Evolutionary conservation across 2,797 vertebrate species (phyloP), one percentile per base, ranked within the genome.

Genomic region (Clamator glandarius): DNA sequence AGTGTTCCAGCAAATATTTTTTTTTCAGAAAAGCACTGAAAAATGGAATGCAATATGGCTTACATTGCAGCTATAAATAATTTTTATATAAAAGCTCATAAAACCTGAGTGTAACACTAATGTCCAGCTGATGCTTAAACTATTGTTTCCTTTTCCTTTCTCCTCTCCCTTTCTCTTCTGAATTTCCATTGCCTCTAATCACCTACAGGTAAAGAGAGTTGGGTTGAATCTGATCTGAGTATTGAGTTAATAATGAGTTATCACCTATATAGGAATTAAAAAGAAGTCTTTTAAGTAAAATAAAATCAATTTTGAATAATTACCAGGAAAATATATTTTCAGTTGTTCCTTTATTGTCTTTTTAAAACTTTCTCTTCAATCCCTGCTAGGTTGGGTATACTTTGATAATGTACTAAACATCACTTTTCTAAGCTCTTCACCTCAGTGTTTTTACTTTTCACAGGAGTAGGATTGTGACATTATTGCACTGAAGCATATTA

Each of bases 21-120:
- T 95, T 95, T 96, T 96, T 96, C 94, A 87, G 96, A 84, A 87
- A 87, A 93, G 39, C 90, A 70, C 96, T 96, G 96, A 95, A 96
- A 93, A 85, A 94, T 95, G 61, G 93, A 95, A 93, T 96, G 96
- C 46, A 48, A 54, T 92, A 89, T 88, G 81, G 87, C 95, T 97
- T 95, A 92, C 74, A 42, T 90, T 89, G 88, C 89, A 92, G 90
- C 94, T 92, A 75, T 92, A 92, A 93, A 92, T 84, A 89, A 75
- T 93, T 87, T 93, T 78, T 63, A 44, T 93, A 75, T 63, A 95
- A 90, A 87, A 84, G 8, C 55, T 52, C 5, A 58, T 78, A 92
- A 94, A 91, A 88, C 44, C 64, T 77, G 87, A 95, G 94, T 54
- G 10, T 97, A 96, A 89, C 61, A 94, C 96, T 97, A 92, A 96